Conservation (phyloP, 2,113 vertebrate genomes). For the Axis porcinus region DNA sequence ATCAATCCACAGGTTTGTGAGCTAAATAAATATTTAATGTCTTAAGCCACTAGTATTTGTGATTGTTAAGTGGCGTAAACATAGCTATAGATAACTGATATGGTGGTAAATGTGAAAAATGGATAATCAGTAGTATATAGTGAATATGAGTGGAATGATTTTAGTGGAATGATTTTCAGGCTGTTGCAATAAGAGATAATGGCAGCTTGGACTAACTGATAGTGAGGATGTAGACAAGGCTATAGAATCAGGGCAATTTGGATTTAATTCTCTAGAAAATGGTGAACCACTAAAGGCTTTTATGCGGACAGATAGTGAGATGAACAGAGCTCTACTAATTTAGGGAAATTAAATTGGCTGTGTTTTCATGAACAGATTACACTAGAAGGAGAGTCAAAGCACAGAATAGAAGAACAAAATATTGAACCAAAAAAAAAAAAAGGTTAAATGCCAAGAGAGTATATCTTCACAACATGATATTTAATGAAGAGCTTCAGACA, state of each 20-base stretch:
- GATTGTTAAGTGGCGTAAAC: not conserved
- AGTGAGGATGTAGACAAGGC: not conserved
- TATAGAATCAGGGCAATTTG: not conserved
- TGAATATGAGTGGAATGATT: not conserved
- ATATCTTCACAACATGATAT: not conserved
- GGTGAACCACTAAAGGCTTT: not conserved
- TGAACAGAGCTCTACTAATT: not conserved
- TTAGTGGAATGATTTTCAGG: not conserved
- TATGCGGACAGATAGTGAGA: not conserved
- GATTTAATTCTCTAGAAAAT: slow-evolving; percentile 1
- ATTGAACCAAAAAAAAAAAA: not conserved
- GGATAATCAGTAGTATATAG: not conserved
- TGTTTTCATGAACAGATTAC: not conserved
- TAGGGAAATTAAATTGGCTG: not conserved
- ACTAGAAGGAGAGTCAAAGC: not conserved
- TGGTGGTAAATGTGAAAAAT: not conserved
- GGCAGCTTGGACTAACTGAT: not conserved
- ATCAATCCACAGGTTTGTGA: not conserved
- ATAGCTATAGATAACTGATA: not conserved
- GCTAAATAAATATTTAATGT: not conserved
- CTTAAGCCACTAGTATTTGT: not conserved
- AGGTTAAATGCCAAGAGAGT: not conserved
- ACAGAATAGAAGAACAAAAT: not conserved
- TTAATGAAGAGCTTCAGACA: not conserved
- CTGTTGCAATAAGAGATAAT: not conserved